Evolutionary conservation across 2,888 invertebrate species (phyloP).

Genomic region (Pseudococcus jackbeardsleyi): DNA sequence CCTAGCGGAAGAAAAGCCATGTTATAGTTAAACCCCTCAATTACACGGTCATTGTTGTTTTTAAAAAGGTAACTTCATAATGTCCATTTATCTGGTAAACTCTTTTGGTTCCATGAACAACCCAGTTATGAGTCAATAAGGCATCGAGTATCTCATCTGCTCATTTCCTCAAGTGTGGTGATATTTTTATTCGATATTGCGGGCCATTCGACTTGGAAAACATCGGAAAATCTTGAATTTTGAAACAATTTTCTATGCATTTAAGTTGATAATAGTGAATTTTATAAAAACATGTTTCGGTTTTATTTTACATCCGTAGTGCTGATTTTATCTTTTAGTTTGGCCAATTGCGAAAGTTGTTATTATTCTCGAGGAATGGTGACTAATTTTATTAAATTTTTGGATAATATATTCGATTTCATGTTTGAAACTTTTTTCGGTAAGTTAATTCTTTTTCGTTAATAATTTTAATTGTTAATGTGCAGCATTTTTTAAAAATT

Average conservation of each 20-base stretch:
- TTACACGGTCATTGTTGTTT: constrained; percentile 7
- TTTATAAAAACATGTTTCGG: not conserved
- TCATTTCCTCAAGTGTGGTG: not conserved
- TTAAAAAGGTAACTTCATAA: constrained; percentile 22
- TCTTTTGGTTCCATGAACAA: not conserved
- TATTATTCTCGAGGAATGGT: constrained; percentile 46
- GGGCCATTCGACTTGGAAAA: too few relatives aligned
- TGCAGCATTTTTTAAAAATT: too few relatives aligned
- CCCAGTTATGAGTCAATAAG: not conserved
- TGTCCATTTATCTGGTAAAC: constrained; percentile 7
- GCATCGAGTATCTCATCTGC: not conserved
- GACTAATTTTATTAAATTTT: constrained; percentile 54
- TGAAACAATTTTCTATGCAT: too few relatives aligned
- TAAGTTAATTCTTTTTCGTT: constrained; percentile 30
- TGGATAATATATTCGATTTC: constrained; percentile 54
- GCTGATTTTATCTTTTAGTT: not conserved
- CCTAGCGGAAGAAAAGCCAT: constrained; percentile 15
- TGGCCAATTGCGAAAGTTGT: not conserved
- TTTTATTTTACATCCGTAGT: not conserved
- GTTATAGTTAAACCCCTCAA: constrained; percentile 34
- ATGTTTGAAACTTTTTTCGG: constrained; percentile 55
- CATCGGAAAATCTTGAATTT: too few relatives aligned
- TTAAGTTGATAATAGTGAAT: not conserved
- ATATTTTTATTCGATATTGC: not conserved
- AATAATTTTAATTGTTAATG: too few relatives aligned